phyloP scores from a whole-genome alignment of 2,113 vertebrate genomes.

The Melanerpes aurifrons region DNA sequence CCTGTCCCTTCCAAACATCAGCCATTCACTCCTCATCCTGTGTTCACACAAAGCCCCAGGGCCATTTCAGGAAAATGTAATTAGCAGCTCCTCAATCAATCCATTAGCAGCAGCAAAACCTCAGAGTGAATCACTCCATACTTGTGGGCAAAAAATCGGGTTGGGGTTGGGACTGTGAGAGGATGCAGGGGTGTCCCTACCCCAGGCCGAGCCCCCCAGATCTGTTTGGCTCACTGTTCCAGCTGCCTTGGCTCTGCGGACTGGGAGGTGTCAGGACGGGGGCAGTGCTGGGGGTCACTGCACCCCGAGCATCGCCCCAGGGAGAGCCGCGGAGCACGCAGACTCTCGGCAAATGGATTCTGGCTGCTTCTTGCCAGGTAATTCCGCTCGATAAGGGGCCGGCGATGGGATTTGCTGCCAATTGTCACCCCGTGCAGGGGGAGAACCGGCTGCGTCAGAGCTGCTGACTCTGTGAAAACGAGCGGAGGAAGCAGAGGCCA shows the following conservation, averaged over 20 bases:
- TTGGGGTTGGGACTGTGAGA: background rate
- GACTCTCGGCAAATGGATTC: background rate
- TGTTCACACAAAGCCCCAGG: background rate
- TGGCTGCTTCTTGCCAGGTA: background rate
- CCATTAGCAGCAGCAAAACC: background rate
- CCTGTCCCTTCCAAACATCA: background rate
- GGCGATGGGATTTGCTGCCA: constrained; percentile 17
- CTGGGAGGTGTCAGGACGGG: background rate
- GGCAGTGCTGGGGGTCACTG: background rate
- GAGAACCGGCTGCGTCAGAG: background rate
- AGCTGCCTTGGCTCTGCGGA: background rate
- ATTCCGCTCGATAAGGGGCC: background rate
- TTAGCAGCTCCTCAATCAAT: constrained; percentile 16
- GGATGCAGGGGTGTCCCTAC: background rate
- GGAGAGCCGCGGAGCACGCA: rapidly evolving
- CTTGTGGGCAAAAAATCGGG: rapidly evolving
- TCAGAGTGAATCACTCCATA: background rate
- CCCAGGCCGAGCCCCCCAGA: rapidly evolving
- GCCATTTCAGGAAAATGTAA: background rate
- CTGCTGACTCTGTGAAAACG: background rate
- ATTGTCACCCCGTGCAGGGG: background rate
- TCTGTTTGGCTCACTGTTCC: background rate
- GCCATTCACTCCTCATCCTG: rapidly evolving
- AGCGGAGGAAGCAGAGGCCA: rapidly evolving
- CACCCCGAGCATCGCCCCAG: rapidly evolving